phyloP scores from a whole-genome alignment of 2,888 invertebrate genomes.

The Drosophila melanosoma region DNA sequence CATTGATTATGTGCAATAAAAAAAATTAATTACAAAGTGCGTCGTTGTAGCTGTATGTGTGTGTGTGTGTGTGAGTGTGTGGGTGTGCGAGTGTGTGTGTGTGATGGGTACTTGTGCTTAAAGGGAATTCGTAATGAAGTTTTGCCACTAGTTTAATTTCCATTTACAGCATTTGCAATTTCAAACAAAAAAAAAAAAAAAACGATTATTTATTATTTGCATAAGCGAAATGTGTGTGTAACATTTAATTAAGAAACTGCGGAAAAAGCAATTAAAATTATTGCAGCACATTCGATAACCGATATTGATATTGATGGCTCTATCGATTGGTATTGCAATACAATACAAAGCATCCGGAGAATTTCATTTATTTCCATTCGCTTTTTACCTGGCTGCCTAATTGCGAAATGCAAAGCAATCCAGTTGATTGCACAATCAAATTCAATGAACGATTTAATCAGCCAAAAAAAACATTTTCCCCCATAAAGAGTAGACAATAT shows the following conservation, averaged over 20 bases:
- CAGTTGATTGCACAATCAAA: conserved; percentile 1
- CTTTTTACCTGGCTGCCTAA: conserved; percentile 42
- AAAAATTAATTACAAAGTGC: conserved; percentile 19
- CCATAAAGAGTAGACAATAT: neutral
- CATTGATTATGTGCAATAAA: conserved; percentile 40
- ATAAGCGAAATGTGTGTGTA: neutral
- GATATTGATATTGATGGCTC: conserved; percentile 17
- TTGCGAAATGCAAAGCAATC: conserved; percentile 48
- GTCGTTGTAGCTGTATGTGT: conserved; percentile 15
- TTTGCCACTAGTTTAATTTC: conserved; percentile 35
- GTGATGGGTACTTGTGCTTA: conserved; percentile 23
- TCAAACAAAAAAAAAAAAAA: conserved; percentile 30
- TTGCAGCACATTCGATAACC: conserved; percentile 9
- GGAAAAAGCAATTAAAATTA: conserved; percentile 16
- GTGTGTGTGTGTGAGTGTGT: neutral
- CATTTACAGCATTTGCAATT: conserved; percentile 22
- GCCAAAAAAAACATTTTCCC: neutral
- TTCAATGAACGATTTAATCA: conserved; percentile 15
- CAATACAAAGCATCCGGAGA: conserved; percentile 15
- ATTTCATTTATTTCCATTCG: conserved; percentile 50
- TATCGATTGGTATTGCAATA: conserved; percentile 18
- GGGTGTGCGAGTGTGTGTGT: conserved; percentile 24
- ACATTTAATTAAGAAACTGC: conserved; percentile 20
- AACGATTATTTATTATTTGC: conserved; percentile 2
- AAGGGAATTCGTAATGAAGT: conserved; percentile 63